Base-by-base conservation (phyloP, 2,797 vertebrate species). In the Hippopotamyrus pictus region DNA sequence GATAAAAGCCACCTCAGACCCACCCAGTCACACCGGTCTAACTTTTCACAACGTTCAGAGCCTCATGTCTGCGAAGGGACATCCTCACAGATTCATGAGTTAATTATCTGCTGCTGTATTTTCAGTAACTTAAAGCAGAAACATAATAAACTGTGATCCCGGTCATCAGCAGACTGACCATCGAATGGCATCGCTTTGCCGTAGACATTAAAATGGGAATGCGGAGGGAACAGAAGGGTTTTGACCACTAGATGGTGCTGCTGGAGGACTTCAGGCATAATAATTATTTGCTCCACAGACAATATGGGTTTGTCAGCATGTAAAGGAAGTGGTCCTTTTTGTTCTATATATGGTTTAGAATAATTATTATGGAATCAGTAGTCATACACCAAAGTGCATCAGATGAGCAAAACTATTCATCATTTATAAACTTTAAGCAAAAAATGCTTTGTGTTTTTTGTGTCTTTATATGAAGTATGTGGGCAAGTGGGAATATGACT, bases 401-500 rank as follows among this genome's bases (percentile, higher is more conserved):
- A 50, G 84, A 37, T 25, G 25, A 37, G 62, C 3, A 89, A 84
- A 46, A 44, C 33, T 6, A 12, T 14, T 82, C 11, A 51, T 76
- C 14, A 51, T 14, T 73, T 29, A 79, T 88, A 19, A 33, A 41
- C 69, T 76, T 41, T 37, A 37, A 54, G 69, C 48, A 48, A 29
- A 85, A 57, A 57, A 90, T 19, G 83, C 85, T 91, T 91, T 87
- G 22, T 65, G 51, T 94, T 90, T 91, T 88, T 89, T 94, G 12
- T 91, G 93, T 86, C 82, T 50, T 51, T 84, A 5, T 12, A 91
- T 90, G 91, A 95, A 99, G 98, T 97, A 96, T 94, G 93, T 95
- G 95, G 98, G 98, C 93, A 99, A 98, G 95, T 99, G 98, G 98
- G 96, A 99, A 91, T 99, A 99, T 95, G 96, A 97, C 95, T 97